Conservation (phyloP, 2,113 vertebrate species). For the Synodontis membranacea region DNA sequence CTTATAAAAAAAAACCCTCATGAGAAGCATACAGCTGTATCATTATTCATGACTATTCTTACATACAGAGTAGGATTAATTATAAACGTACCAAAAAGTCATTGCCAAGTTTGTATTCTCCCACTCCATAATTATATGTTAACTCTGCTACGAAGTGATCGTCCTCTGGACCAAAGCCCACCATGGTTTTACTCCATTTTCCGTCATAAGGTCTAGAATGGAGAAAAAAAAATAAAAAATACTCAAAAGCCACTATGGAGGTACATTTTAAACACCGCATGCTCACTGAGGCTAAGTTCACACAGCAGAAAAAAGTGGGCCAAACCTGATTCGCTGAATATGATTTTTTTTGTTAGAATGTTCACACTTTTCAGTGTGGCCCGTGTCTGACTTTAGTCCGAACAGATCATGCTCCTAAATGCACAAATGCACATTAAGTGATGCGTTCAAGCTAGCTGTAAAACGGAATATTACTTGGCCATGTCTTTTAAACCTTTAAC, state of each 20-base stretch:
- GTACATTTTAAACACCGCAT: background rate
- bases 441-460: too few relatives aligned
- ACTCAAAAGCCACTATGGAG: background rate
- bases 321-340: too few relatives aligned
- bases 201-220: conserved; percentile 89
- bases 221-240: conserved; percentile 2
- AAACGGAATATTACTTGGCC: too few relatives aligned
- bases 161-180: conserved; percentile 92
- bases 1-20: background rate
- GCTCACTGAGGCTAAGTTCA: too few relatives aligned
- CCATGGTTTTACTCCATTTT: conserved; percentile 99
- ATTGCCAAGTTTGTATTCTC: conserved; percentile 87
- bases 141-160: conserved; percentile 91
- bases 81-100: conserved; percentile 84
- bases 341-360: too few relatives aligned
- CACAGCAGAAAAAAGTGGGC: too few relatives aligned
- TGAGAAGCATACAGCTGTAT: background rate
- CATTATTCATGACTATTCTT: background rate
- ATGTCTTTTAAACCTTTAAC: too few relatives aligned
- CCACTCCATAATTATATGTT: conserved; percentile 95
- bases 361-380: too few relatives aligned
- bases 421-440: too few relatives aligned
- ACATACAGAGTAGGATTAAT: background rate
- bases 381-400: too few relatives aligned
- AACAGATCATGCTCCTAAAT: too few relatives aligned